phyloP scores from a whole-genome alignment of 2,797 vertebrate genomes.

The Tamandua tetradactyla region DNA sequence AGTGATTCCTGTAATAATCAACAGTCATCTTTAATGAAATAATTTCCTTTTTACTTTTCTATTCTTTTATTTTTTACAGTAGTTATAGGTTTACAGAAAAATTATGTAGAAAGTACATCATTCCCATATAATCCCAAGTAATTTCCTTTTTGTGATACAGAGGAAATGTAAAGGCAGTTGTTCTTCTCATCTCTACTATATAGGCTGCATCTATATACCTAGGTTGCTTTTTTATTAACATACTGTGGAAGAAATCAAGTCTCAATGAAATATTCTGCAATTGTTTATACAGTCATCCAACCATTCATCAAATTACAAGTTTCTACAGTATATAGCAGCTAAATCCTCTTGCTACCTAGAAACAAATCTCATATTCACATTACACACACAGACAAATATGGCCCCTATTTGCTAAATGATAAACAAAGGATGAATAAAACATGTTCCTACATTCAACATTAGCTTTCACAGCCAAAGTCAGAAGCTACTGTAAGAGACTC shows the following conservation, averaged over 20 bases:
- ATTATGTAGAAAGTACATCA: too few species aligned
- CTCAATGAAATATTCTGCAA: not conserved
- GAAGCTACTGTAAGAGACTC: not conserved
- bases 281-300: not conserved
- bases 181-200: not conserved
- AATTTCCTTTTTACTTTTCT: not conserved
- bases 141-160: not conserved
- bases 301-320: not conserved
- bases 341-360: not conserved
- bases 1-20: slow-evolving; percentile 10
- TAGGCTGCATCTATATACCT: not conserved
- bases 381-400: not conserved
- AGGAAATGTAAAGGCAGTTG: not conserved
- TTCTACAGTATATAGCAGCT: not conserved
- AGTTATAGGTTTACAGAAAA: too few species aligned
- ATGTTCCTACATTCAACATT: not conserved
- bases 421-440: not conserved
- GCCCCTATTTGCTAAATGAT: not conserved
- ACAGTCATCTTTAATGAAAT: not conserved
- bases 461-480: not conserved
- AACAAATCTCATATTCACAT: not conserved
- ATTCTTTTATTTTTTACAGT: too few species aligned
- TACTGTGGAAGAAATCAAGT: not conserved
- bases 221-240: not conserved
- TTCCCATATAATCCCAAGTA: too few species aligned